These are phyloP conservation scores for Toxonevra muliebris DNA, from an alignment of 2,888 invertebrate genomes.

Conservation along the genomic window DNA sequence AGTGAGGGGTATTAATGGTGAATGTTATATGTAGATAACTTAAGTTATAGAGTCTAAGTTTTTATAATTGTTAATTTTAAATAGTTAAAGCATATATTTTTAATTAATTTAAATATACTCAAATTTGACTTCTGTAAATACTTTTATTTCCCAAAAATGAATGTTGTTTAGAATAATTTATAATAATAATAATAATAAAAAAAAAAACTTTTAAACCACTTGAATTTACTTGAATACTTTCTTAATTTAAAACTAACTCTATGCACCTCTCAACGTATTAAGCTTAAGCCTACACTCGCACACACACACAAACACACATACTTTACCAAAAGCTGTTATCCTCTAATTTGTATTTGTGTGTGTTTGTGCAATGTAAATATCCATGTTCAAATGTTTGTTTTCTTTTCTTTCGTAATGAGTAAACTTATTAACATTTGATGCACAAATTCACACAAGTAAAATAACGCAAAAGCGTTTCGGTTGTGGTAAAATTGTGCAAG, in stretches of 20 bases:
- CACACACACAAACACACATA: slow-evolving; percentile 45
- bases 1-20: neutral
- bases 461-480: neutral
- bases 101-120: slow-evolving; percentile 3
- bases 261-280: no score
- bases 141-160: no score
- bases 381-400: no score
- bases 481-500: neutral
- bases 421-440: slow-evolving; percentile 2
- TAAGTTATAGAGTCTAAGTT: no score
- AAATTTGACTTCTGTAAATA: neutral
- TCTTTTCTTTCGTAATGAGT: neutral
- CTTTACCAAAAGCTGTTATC: slow-evolving; percentile 32
- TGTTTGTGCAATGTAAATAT: slow-evolving; percentile 39
- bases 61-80: no score
- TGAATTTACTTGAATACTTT: no score
- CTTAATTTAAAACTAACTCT: no score
- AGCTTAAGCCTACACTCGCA: no score
- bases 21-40: neutral
- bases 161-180: no score
- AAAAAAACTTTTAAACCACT: no score
- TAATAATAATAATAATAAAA: no score
- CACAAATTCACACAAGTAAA: neutral
- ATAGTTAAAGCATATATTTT: no score
- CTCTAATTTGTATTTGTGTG: slow-evolving; percentile 32